phyloP scores from a whole-genome alignment of 2,113 vertebrate genomes.

The Sebastes fasciatus region DNA sequence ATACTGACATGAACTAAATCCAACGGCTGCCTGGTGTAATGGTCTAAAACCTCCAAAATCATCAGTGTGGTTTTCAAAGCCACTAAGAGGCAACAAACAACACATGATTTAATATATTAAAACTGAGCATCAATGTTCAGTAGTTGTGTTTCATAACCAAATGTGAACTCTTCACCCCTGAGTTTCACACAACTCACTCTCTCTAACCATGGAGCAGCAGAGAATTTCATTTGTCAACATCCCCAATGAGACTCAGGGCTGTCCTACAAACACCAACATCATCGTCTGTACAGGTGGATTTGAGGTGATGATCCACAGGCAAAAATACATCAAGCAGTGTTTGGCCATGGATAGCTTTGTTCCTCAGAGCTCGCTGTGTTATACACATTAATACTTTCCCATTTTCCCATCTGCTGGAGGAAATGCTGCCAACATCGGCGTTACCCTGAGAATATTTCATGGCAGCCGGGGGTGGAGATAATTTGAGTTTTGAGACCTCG shows the following conservation, averaged over 20 bases:
- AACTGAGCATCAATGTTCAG: neutral
- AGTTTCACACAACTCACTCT: neutral
- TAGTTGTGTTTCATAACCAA: neutral
- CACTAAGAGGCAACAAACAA: neutral
- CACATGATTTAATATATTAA: neutral
- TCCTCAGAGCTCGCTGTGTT: constrained; percentile 23
- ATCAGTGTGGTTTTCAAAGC: neutral
- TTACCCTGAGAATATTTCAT: constrained; percentile 42
- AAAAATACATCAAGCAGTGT: neutral
- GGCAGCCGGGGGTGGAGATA: constrained; percentile 21
- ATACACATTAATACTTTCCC: constrained; percentile 33
- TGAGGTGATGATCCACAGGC: constrained; percentile 8
- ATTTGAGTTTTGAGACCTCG: constrained; percentile 38
- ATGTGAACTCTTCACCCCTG: neutral
- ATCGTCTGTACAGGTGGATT: constrained; percentile 17
- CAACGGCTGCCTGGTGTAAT: neutral
- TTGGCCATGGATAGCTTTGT: constrained; percentile 19
- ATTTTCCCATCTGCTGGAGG: constrained; percentile 54
- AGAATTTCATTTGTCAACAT: neutral
- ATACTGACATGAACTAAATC: neutral
- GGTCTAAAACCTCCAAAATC: no score
- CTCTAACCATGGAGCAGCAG: neutral
- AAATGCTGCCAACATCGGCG: constrained; percentile 33
- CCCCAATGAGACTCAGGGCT: neutral
- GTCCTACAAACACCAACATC: neutral